Evolutionary conservation across 92 coral and sea anemone species (phyloP), one percentile per base, ranked within the genome.

Genomic region (Epizoanthus fatuus): DNA sequence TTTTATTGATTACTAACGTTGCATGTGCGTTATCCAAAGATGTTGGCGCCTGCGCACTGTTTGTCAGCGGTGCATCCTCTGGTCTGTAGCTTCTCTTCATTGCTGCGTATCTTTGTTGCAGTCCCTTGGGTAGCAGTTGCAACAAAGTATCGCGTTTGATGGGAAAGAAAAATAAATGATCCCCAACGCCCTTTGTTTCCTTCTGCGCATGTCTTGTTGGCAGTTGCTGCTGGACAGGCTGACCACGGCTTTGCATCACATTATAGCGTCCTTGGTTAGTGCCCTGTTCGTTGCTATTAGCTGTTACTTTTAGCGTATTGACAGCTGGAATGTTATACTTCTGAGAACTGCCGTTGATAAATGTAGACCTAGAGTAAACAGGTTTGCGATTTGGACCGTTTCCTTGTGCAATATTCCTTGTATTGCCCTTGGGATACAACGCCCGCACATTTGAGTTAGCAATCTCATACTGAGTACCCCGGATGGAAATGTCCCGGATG

Each of bases 121-220:
- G 57, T 42, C 63, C 49, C 59, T 51, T 1, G 19, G 89, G 93
- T n/a, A 93, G 65, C 45, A 93, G 45, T 38, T 91, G 81, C 58
- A 93, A 22, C 63, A 93, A 80, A 19, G 92, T 90, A 60, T 93
- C 89, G 65, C 93, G 88, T 69, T 90, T 93, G 52, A 93, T 90
- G 15, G 96, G 96, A 74, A 93, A 93, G 69, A 90, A 93, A 84
- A 90, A 93, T 38, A 93, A 32, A 9, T 74, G 91, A 55, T 93
- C 96, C 44, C 67, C 84, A n/a, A 62, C 64, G 3, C 15, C 19
- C 7, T 56, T 32, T 19, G 29, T 63, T 32, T 44, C 60, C 45
- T 37, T 53, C 4, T 79, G 11, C 40, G 2, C 60, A 63, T 19
- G 6, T 38, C 13, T 32, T 15, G 12, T 77, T 42, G 40, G 3